Evolutionary conservation across 2,888 invertebrate genomes (phyloP), one percentile per base, ranked within the genome.

Genomic region (Leucophora obtusa): DNA sequence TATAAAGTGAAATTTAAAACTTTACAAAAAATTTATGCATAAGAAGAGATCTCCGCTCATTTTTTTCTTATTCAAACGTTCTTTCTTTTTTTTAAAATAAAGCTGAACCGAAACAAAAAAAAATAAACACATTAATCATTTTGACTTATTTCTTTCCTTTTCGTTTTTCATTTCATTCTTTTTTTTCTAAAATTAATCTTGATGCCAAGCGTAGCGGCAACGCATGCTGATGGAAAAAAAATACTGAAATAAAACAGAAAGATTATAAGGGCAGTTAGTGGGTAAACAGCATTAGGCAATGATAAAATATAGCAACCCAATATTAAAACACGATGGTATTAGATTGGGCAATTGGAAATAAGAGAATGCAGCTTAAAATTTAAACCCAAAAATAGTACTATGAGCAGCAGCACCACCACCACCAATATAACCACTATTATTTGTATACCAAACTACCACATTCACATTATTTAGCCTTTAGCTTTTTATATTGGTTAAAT

Each of bases 61-160:
- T 50, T 38, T 11, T 33, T 56, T n/a, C 14, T 43, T 59, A n/a
- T n/a, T n/a, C n/a, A n/a, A n/a, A 43, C 60, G n/a, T 60, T 35
- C 11, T 35, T 8, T 56, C 53, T 50, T 71, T 10, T 63, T 62
- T 56, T 71, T 62, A 69, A 73, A 79, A 70, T 74, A 62, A 77
- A 50, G 38, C 60, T 74, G 73, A 81, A 80, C 54, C 66, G 17
- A 82, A 79, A 84, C 77, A 72, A 38, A 51, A 53, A 72, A 79
- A 77, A 83, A 77, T 86, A 87, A 84, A 85, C 81, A 87, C 88
- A 88, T 88, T 88, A 87, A 88, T 88, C 88, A 88, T 88, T 86
- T 88, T 87, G 88, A 87, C 88, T 88, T 88, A 88, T 87, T 87
- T 88, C 87, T 85, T 87, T 88, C 85, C 86, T 86, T 86, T 86